A percentile compares a stretch with the other conserved stretches of the same genome.
Conservation (phyloP, 2,888 invertebrate genomes). For the Diaperis boleti region DNA sequence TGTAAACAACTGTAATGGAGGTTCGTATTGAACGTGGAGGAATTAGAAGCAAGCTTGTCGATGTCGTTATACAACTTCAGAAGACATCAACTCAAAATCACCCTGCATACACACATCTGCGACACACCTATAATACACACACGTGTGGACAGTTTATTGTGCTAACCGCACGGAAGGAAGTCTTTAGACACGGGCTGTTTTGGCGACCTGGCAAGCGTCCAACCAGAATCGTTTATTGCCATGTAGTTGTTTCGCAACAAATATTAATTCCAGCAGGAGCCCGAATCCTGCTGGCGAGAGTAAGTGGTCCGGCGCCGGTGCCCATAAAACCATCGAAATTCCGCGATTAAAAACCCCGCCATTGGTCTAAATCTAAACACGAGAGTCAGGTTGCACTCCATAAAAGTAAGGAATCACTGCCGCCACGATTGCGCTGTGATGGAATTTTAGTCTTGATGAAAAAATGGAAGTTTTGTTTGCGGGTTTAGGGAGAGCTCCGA, state of each 20-base stretch:
- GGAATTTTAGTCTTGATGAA: not conserved
- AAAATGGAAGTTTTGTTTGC: not conserved
- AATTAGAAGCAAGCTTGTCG: no score
- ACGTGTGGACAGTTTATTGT: no score
- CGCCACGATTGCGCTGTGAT: not conserved
- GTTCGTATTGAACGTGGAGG: no score
- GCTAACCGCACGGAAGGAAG: no score
- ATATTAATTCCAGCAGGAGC: not conserved
- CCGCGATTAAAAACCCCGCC: not conserved
- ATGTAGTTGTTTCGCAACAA: slow-evolving; percentile 9
- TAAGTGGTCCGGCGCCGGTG: not conserved
- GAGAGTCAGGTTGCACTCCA: not conserved
- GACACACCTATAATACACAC: no score
- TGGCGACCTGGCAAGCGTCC: slow-evolving; percentile 5
- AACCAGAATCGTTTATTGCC: slow-evolving; percentile 10
- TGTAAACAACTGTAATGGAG: not conserved
- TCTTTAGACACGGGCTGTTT: not conserved
- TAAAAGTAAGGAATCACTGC: not conserved
- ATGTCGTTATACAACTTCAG: no score
- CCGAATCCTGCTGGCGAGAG: not conserved
- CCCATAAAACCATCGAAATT: not conserved
- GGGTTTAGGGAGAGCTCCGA: not conserved
- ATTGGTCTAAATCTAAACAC: not conserved
- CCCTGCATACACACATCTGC: no score
- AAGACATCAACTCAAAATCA: no score